These are phyloP conservation scores for Phengaris arion DNA, from an alignment of 2,888 invertebrate genomes.

Conservation along the genomic window DNA sequence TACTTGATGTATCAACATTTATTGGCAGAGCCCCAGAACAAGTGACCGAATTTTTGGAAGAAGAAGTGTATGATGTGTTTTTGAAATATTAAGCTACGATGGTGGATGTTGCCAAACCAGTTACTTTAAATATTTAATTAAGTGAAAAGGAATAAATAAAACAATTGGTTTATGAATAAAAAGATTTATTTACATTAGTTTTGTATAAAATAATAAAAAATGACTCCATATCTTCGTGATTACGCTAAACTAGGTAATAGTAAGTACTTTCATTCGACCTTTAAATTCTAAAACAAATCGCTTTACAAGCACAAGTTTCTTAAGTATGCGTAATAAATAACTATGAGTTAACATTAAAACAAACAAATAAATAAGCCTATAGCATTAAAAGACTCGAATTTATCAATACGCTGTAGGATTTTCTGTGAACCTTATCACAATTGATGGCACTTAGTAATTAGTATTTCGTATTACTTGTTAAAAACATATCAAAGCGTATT, in stretches of 20 bases:
- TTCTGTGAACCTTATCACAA: conserved; percentile 67
- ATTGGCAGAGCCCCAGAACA: conserved; percentile 94
- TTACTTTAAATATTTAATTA: conserved; percentile 66
- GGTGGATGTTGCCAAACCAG: conserved; percentile 63
- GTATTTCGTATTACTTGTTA: conserved; percentile 44
- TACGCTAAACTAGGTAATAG: conserved; percentile 68
- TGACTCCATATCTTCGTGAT: conserved; percentile 66
- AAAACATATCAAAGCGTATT: conserved; percentile 67
- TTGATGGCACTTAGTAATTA: conserved; percentile 70
- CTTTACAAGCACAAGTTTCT: conserved; percentile 61
- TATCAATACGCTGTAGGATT: conserved; percentile 45
- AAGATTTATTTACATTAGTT: conserved; percentile 74
- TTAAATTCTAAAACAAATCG: conserved; percentile 45
- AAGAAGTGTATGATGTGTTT: conserved; percentile 89
- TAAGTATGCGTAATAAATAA: conserved; percentile 70
- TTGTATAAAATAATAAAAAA: conserved; percentile 67
- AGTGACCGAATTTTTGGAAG: conserved; percentile 89
- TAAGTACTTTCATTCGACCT: conserved; percentile 62
- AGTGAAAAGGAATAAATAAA: conserved; percentile 41
- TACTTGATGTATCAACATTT: conserved; percentile 92
- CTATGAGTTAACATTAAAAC: conserved; percentile 74
- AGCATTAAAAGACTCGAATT: conserved; percentile 60
- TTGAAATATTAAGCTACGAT: conserved; percentile 78
- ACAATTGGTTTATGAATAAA: conserved; percentile 57
- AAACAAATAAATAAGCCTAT: conserved; percentile 69